Evolutionary conservation across 1,140 invertebrate species (phyloP), one percentile per base, ranked within the genome.

Genomic region (Hycleus phaleratus): DNA sequence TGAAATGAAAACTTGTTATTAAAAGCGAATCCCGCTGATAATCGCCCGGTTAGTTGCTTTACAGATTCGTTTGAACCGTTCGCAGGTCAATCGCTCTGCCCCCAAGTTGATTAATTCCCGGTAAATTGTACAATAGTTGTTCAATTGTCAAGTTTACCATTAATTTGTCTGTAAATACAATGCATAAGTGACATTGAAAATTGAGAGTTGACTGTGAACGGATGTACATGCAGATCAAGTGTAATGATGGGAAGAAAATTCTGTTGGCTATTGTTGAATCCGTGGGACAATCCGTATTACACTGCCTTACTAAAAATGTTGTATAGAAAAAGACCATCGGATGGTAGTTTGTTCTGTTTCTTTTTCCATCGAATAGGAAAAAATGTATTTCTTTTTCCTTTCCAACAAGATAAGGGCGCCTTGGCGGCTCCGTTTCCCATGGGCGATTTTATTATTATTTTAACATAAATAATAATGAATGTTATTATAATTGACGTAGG

Each of bases 191-290:
- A 69, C 69, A 68, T 69, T 69, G 67, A 69, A 69, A 70, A 69
- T 65, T 62, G 67, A 68, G 67, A 67, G 64, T 66, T 26, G 32
- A 43, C 62, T 64, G 64, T 60, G 68, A 71, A 59, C 68, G 68
- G 68, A 71, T 71, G 69, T 71, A 67, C 69, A 71, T 71, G 69
- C 69, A 71, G 69, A 71, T 71, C 68, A 69, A 67, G 66, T 65
- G 69, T 71, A 71, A 71, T 68, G 69, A 71, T 71, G 69, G 68
- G 69, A 71, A 71, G 65, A 65, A 53, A 32, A 32, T 32, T 32
- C 32, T 32, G 7, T 46, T 32, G 58, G 47, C 62, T 49, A 69
- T 69, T 71, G 68, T 69, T 70, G 40, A 52, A 43, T 52, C 61
- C 68, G 68, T 69, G 68, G 63, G 69, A 69, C 67, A 68, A 59